Conservation (phyloP, 2,113 vertebrate species). For the Ariopsis seemanni region DNA sequence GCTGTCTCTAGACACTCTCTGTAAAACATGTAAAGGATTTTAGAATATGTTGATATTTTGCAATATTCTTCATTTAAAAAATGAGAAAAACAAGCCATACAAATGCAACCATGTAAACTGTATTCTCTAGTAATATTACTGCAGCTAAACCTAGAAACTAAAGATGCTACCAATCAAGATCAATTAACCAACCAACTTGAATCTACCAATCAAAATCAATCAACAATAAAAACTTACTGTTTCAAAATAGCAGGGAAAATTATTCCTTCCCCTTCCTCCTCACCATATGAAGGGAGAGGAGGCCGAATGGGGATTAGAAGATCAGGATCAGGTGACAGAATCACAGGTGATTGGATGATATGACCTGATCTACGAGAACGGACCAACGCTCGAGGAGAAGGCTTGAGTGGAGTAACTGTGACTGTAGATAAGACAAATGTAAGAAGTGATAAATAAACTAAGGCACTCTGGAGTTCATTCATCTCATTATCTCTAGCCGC, state of each 20-base stretch:
- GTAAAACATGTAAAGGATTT: slow-evolving; percentile 38
- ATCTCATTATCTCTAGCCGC: too few species aligned
- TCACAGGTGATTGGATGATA: slow-evolving; percentile 54
- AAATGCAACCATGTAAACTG: neutral
- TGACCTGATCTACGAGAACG: slow-evolving; percentile 60
- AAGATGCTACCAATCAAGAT: neutral
- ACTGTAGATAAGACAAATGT: slow-evolving; percentile 8
- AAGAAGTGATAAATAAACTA: neutral
- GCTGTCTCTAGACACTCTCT: slow-evolving; percentile 68
- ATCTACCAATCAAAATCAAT: neutral
- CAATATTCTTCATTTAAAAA: neutral
- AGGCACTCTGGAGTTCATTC: neutral
- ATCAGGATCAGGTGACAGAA: slow-evolving; percentile 68
- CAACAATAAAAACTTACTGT: slow-evolving; percentile 61
- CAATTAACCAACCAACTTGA: neutral
- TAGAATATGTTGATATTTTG: neutral
- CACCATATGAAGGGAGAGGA: slow-evolving; percentile 61
- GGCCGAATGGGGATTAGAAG: slow-evolving; percentile 68
- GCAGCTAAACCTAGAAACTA: neutral
- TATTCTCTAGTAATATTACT: neutral
- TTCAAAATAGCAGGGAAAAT: slow-evolving; percentile 73
- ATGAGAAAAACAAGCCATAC: neutral
- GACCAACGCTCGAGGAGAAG: slow-evolving; percentile 65
- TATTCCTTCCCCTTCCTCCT: slow-evolving; percentile 62
- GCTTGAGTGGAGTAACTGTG: slow-evolving; percentile 62